Evolutionary conservation across 2,797 vertebrate genomes (phyloP), one percentile per base, ranked within the genome.

Genomic region (Scolopax bukidnonensis): DNA sequence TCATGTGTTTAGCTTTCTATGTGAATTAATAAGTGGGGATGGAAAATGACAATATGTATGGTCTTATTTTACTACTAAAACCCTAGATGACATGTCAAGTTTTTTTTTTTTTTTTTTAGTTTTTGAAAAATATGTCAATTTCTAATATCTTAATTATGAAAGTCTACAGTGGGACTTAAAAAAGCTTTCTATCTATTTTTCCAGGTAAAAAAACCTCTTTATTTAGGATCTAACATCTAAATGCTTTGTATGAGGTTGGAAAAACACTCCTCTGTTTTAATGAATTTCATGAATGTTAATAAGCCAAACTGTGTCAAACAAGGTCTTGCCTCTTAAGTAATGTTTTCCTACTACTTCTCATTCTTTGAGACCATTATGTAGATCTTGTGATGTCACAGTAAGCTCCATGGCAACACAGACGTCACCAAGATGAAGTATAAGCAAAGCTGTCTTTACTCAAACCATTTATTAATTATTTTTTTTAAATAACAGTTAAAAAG

Each of bases 331-430:
- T 95, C 85, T 92, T 74, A 84, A 77, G 85, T 93, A 84, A 89
- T 85, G 53, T 88, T 95, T 94, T 91, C 69, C 77, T 89, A 63
- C 73, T 59, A 63, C 47, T 95, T 77, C 40, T 92, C 19, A 28
- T 91, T 95, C 85, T 95, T 92, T 84, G 84, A 88, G 69, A 47
- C 76, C 32, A 10, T 95, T 93, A 79, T 93, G 73, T 87, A 70
- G 65, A 56, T 71, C 54, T 84, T 73, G 47, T 96, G 91, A 88
- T 91, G 89, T 95, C 95, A 94, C 32, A 24, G 76, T 36, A 24
- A 71, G 79, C 33, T 57, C 90, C 50, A 21, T 83, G 83, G 75
- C 53, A 91, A 75, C 75, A 68, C 33, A 90, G 78, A 64, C 25
- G 8, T 93, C 94, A 89, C 71, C 61, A 82, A 59, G 33, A 67